These are phyloP conservation scores for Myodes glareolus DNA, from an alignment of 2,113 vertebrate species.

Conservation along the genomic window DNA sequence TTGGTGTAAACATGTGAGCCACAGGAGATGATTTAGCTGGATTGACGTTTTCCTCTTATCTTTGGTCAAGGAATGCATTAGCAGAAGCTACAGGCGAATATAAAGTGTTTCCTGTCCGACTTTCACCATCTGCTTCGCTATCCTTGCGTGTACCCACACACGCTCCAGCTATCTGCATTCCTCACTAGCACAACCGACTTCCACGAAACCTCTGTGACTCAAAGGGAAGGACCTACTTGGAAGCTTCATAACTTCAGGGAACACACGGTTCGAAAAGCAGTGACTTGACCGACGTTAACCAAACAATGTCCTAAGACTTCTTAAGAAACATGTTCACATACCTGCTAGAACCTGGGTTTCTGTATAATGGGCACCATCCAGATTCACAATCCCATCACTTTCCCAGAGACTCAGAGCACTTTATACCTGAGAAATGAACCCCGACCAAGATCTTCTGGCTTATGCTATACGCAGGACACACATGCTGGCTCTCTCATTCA, in stretches of 20 bases:
- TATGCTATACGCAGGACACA: neutral
- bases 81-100: neutral
- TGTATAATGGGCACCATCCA: neutral
- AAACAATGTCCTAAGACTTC: conserved; percentile 52
- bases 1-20: neutral
- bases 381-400: neutral
- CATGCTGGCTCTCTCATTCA: neutral
- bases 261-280: conserved; percentile 45
- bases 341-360: neutral
- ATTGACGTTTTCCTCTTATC: conserved; percentile 33
- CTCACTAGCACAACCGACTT: neutral
- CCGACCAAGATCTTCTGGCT: neutral
- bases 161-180: neutral
- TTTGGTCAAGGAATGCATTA: neutral
- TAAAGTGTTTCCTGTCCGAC: neutral
- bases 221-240: conserved; percentile 17
- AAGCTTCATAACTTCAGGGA: conserved; percentile 54
- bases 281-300: conserved; percentile 1
- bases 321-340: conserved; percentile 9
- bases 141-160: neutral
- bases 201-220: neutral
- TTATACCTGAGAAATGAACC: neutral
- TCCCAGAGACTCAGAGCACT: neutral
- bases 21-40: neutral
- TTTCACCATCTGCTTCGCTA: neutral